phyloP scores from a whole-genome alignment of 2,797 vertebrate species.

The Phrynocephalus forsythii region DNA sequence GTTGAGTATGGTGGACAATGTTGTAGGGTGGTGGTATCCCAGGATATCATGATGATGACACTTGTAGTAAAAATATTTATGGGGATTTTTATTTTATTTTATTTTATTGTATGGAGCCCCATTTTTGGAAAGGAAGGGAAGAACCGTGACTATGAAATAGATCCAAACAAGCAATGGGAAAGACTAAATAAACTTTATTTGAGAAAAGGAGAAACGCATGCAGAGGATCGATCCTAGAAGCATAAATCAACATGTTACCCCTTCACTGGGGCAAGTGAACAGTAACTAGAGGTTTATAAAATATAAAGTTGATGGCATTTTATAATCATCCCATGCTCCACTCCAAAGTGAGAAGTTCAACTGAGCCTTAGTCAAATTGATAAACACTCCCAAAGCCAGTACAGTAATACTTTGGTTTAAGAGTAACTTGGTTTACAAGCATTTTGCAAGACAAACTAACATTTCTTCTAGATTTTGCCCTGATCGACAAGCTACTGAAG shows the following conservation, averaged over 20 bases:
- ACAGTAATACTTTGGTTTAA: neutral
- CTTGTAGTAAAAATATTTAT: neutral
- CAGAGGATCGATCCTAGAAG: neutral
- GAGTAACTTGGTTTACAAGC: too few species aligned
- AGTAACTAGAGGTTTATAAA: neutral
- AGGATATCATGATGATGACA: neutral
- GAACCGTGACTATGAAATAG: neutral
- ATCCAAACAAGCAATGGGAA: neutral
- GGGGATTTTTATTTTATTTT: too few species aligned
- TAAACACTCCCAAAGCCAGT: neutral
- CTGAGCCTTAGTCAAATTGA: neutral
- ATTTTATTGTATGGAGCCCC: neutral
- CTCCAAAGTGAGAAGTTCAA: neutral
- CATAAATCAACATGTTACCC: too few species aligned
- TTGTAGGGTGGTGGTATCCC: too few species aligned
- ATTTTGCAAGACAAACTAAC: too few species aligned
- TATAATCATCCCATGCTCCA: neutral
- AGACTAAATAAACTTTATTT: neutral
- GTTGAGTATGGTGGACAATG: neutral
- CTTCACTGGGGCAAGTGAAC: too few species aligned
- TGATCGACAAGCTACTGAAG: too few species aligned
- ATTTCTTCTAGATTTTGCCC: too few species aligned
- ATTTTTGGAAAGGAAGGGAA: neutral
- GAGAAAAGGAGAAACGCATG: neutral
- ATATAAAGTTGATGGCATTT: neutral